Evolutionary conservation across 2,113 vertebrate species (phyloP), one percentile per base, ranked within the genome.

Genomic region (Podarcis raffonei): DNA sequence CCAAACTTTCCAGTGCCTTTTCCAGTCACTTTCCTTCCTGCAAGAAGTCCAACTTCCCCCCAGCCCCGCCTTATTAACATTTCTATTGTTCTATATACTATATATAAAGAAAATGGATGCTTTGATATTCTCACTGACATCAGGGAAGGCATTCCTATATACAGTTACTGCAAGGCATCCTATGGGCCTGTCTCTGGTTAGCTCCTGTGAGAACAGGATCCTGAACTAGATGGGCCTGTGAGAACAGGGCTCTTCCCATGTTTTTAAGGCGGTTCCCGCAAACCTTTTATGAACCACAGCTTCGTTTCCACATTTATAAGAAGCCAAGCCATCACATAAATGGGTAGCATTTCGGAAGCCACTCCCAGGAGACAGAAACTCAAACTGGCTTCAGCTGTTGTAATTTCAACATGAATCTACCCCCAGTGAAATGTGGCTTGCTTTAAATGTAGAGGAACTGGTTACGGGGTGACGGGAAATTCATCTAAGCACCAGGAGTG

Each of bases 291-390:
- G n/a, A 82, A 81, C 22, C 62, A 74, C 22, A 5, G 0, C 7
- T 12, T 37, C 77, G 91, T 53, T n/a, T 84, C 85, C 86, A 82
- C 57, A 93, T 88, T 82, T 87, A 18, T 25, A 0, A 3, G 79
- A 88, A 91, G 65, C 1, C 93, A 92, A 71, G 91, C 39, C 87
- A 72, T 39, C 78, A 53, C 93, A 93, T 75, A 84, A 48, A 4
- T 42, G 82, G 84, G 92, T 86, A 71, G 82, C 83, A 80, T 62
- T 87, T 94, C 87, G 0, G 2, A 76, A 87, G 90, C 88, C 90
- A 59, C 92, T 92, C 93, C 92, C 91, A 81, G 23, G 82, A 95
- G 84, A 93, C 69, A 94, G 92, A 94, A 95, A 94, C 93, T 91
- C 93, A 39, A 22, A 68, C 2, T 1, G 0, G 66, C 66, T 89